These are phyloP conservation scores for Seriola dumerili DNA, from an alignment of 2,113 vertebrate genomes.

Conservation along the genomic window DNA sequence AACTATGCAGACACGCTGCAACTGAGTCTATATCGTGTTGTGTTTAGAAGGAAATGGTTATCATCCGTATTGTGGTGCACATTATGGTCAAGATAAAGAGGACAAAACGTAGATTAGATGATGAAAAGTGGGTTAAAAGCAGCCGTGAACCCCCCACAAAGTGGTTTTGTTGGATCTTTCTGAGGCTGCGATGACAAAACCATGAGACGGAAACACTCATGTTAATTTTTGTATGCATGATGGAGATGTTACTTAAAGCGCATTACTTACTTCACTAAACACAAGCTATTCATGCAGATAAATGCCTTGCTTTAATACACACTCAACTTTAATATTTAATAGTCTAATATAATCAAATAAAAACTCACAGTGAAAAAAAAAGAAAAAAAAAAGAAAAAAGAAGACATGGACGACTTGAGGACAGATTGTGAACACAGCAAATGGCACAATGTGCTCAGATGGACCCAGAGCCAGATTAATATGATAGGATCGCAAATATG, in stretches of 20 bases:
- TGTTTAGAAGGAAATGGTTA: slow-evolving; percentile 12
- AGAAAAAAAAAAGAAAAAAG: not conserved
- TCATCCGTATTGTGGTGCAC: not conserved
- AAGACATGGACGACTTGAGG: slow-evolving; percentile 72
- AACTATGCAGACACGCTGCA: slow-evolving; percentile 5
- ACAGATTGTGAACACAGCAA: slow-evolving; percentile 78
- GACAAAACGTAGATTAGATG: slow-evolving; percentile 14
- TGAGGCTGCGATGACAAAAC: slow-evolving; percentile 59
- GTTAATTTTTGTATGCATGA: slow-evolving; percentile 86
- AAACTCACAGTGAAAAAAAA: slow-evolving; percentile 62
- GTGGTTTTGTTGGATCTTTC: slow-evolving; percentile 50
- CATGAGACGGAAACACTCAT: slow-evolving; percentile 71
- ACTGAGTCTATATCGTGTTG: not conserved
- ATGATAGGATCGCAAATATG: slow-evolving; percentile 82
- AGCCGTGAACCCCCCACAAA: slow-evolving; percentile 30
- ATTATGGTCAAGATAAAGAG: not conserved
- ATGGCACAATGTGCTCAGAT: slow-evolving; percentile 79
- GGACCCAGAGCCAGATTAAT: slow-evolving; percentile 84
- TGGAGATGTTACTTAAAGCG: slow-evolving; percentile 85
- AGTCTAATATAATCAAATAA: slow-evolving; percentile 84
- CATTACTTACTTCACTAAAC: slow-evolving; percentile 87
- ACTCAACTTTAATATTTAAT: slow-evolving; percentile 85
- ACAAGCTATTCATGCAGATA: slow-evolving; percentile 86
- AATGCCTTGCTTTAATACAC: slow-evolving; percentile 84
- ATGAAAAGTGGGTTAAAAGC: slow-evolving; percentile 44